These are phyloP conservation scores for Oncorhynchus nerka DNA, from an alignment of 2,113 vertebrate genomes.

Conservation along the genomic window DNA sequence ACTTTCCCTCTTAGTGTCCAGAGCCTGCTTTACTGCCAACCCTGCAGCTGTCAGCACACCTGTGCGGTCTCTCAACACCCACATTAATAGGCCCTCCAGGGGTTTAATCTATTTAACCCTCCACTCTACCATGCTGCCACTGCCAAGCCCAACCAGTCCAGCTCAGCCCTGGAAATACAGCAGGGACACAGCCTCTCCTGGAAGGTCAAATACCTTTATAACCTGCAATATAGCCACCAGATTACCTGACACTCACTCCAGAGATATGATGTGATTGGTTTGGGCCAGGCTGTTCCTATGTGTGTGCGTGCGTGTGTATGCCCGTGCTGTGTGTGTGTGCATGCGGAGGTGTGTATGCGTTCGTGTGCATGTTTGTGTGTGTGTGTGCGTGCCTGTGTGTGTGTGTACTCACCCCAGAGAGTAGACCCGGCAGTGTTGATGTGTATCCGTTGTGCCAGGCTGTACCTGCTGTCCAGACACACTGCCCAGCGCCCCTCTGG, in stretches of 20 bases:
- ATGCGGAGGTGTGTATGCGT: neutral
- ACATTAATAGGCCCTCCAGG: constrained; percentile 40
- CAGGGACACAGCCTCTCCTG: constrained; percentile 14
- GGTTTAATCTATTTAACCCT: constrained; percentile 28
- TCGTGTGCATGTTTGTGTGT: neutral
- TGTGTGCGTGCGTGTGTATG: neutral
- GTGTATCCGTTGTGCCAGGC: constrained; percentile 52
- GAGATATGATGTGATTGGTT: constrained; percentile 13
- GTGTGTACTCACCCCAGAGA: constrained; percentile 64
- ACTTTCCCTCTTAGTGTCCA: no score
- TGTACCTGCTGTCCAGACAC: constrained; percentile 63
- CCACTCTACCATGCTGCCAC: constrained; percentile 1
- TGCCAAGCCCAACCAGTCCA: neutral
- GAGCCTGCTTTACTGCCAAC: no score
- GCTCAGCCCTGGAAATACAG: neutral
- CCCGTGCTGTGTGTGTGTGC: neutral
- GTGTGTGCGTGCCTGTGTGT: neutral
- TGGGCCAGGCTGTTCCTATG: neutral
- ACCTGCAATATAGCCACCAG: constrained; percentile 12
- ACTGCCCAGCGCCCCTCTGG: constrained; percentile 47
- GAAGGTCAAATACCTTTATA: constrained; percentile 27
- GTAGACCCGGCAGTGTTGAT: constrained; percentile 65
- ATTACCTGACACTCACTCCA: constrained; percentile 33
- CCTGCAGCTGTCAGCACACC: constrained; percentile 45
- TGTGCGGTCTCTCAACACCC: constrained; percentile 54